Percentiles rank a stretch among this genome's conserved stretches.
These are phyloP conservation scores for Neostethus bicornis DNA, from an alignment of 2,797 vertebrate species.

Conservation along the genomic window DNA sequence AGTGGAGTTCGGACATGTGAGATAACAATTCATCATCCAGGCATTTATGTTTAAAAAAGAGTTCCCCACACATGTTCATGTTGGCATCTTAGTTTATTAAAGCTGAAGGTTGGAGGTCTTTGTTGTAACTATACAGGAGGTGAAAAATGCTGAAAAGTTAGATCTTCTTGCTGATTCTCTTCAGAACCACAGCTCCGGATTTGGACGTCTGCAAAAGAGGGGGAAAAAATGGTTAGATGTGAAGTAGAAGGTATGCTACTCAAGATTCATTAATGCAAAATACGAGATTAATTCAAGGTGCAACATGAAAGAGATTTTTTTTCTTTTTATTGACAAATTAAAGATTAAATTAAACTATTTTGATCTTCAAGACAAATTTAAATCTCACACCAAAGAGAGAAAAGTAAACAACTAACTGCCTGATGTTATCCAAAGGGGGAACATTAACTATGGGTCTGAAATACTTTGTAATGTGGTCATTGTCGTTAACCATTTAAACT, in stretches of 20 bases:
- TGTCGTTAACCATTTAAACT: slow-evolving; percentile 21
- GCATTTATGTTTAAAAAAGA: neutral
- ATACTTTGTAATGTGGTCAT: slow-evolving; percentile 1
- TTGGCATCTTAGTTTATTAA: slow-evolving; percentile 56
- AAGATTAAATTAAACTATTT: neutral
- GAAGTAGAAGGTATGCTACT: neutral
- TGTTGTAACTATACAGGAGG: slow-evolving; percentile 30
- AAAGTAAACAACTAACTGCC: neutral
- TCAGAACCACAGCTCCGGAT: slow-evolving; percentile 68
- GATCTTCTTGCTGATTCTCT: slow-evolving; percentile 81
- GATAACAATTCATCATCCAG: neutral
- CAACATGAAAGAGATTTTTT: neutral
- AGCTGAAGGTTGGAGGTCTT: slow-evolving; percentile 29
- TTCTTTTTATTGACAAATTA: neutral
- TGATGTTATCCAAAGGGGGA: neutral
- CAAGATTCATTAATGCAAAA: neutral
- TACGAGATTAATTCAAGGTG: neutral
- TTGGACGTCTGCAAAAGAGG: slow-evolving; percentile 69
- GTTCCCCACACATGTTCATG: slow-evolving; percentile 17
- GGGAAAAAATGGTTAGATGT: neutral
- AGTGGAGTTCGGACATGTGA: too few relatives aligned
- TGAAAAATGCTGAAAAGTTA: slow-evolving; percentile 49
- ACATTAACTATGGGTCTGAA: neutral
- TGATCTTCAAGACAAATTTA: neutral
- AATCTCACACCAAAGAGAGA: neutral